phyloP scores from a whole-genome alignment of 2,888 invertebrate species.

The Blastobasis lacticolella region DNA sequence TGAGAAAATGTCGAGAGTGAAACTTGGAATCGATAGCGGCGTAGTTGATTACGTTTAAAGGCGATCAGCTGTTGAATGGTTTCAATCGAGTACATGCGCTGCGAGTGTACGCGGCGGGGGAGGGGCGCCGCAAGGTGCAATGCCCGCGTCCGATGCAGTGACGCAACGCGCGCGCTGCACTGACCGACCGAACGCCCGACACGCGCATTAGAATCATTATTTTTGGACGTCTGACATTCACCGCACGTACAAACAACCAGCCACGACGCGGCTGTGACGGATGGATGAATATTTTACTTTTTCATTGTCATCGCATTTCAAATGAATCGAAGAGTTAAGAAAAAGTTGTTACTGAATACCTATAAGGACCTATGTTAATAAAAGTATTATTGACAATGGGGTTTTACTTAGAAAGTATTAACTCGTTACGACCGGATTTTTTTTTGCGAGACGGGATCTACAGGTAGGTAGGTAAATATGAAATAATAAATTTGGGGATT shows the following conservation, averaged over 20 bases:
- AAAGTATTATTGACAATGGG: background rate
- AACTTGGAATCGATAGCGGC: too few relatives aligned
- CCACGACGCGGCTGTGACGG: constrained; percentile 39
- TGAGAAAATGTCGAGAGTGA: too few relatives aligned
- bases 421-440: constrained; percentile 35
- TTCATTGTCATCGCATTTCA: constrained; percentile 21
- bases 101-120: constrained; percentile 25
- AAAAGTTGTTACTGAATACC: constrained; percentile 25
- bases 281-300: constrained; percentile 34
- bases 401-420: constrained; percentile 14
- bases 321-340: constrained; percentile 15
- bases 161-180: constrained; percentile 57
- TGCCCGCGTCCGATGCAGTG: constrained; percentile 63
- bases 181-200: constrained; percentile 48
- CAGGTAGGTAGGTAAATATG: constrained; percentile 49
- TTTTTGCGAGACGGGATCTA: constrained; percentile 42
- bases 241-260: constrained; percentile 31
- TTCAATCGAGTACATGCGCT: constrained; percentile 43
- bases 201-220: constrained; percentile 42
- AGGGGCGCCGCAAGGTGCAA: constrained; percentile 51
- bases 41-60: constrained; percentile 30
- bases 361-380: too few relatives aligned
- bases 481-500: constrained; percentile 40
- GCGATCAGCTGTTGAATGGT: constrained; percentile 59
- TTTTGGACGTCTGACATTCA: constrained; percentile 64